Conservation (phyloP, 2,888 invertebrate species). For the Leptinotarsa juncta region DNA sequence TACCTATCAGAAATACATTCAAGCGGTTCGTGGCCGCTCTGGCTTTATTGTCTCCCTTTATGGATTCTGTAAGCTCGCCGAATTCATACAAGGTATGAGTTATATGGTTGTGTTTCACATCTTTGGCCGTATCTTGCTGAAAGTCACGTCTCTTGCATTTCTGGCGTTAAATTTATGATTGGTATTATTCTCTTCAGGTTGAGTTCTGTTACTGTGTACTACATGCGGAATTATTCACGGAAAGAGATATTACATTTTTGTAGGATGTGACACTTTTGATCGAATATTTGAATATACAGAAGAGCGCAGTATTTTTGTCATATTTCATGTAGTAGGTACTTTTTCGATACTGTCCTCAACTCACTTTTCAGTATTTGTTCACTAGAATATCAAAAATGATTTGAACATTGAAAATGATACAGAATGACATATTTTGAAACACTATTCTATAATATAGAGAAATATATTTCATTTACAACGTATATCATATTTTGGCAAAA, state of each 20-base stretch:
- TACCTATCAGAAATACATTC: constrained; percentile 5
- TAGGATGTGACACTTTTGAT: not conserved
- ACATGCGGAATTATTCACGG: not conserved
- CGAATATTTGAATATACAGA: not conserved
- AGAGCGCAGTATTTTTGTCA: too few relatives aligned
- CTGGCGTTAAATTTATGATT: constrained; percentile 9
- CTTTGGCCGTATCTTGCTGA: constrained; percentile 12
- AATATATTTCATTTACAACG: too few relatives aligned
- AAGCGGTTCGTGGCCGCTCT: not conserved
- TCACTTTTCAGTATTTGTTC: too few relatives aligned
- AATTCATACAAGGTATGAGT: constrained; percentile 16
- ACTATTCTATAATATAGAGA: too few relatives aligned
- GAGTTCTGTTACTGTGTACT: not conserved
- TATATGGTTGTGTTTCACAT: constrained; percentile 11
- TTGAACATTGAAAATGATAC: too few relatives aligned
- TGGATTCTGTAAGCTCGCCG: constrained; percentile 8
- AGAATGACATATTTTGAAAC: too few relatives aligned
- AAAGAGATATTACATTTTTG: not conserved
- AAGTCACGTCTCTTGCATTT: constrained; percentile 12
- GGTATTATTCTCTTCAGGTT: constrained; percentile 9
- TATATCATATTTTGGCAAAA: too few relatives aligned
- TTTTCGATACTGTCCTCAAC: too few relatives aligned
- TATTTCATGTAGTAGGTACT: too few relatives aligned
- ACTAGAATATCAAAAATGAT: too few relatives aligned
- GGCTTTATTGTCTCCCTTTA: constrained; percentile 16